phyloP scores from a whole-genome alignment of 2,113 vertebrate genomes.

The Caracal caracal region DNA sequence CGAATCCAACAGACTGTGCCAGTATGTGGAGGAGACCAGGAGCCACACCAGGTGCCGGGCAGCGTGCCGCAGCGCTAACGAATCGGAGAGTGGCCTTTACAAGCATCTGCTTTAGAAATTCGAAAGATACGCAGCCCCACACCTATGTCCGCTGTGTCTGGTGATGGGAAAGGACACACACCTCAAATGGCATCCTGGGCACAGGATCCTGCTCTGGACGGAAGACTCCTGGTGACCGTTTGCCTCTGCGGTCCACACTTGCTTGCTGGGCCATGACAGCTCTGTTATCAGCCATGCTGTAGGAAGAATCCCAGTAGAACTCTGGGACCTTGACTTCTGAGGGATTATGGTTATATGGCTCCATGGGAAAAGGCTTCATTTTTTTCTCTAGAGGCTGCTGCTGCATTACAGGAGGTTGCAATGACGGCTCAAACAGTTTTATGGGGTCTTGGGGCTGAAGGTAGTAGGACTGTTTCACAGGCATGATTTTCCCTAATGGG shows the following conservation, averaged over 20 bases:
- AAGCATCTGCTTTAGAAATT: not conserved
- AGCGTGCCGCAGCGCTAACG: not conserved
- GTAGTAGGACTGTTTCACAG: slow-evolving; percentile 93
- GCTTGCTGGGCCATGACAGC: slow-evolving; percentile 87
- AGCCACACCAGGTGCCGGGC: not conserved
- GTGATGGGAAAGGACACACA: slow-evolving; percentile 71
- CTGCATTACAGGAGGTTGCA: slow-evolving; percentile 88
- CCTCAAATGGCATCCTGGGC: slow-evolving; percentile 93
- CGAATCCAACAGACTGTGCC: not conserved
- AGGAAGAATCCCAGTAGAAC: slow-evolving; percentile 95
- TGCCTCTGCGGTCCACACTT: slow-evolving; percentile 88
- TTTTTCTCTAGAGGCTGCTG: slow-evolving; percentile 95
- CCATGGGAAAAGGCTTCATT: slow-evolving; percentile 94
- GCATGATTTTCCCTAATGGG: slow-evolving; percentile 93
- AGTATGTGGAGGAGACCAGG: not conserved
- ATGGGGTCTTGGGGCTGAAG: slow-evolving; percentile 92
- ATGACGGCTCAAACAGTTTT: slow-evolving; percentile 94
- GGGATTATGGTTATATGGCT: slow-evolving; percentile 90
- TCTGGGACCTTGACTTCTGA: slow-evolving; percentile 94
- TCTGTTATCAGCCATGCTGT: slow-evolving; percentile 90
- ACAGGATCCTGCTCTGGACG: slow-evolving; percentile 92
- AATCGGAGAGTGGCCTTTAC: not conserved
- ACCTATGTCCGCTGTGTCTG: not conserved
- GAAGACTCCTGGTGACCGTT: slow-evolving; percentile 90
- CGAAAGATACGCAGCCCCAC: not conserved